Evolutionary conservation across 1,140 invertebrate genomes (phyloP).

Genomic region (Hirudo medicinalis): DNA sequence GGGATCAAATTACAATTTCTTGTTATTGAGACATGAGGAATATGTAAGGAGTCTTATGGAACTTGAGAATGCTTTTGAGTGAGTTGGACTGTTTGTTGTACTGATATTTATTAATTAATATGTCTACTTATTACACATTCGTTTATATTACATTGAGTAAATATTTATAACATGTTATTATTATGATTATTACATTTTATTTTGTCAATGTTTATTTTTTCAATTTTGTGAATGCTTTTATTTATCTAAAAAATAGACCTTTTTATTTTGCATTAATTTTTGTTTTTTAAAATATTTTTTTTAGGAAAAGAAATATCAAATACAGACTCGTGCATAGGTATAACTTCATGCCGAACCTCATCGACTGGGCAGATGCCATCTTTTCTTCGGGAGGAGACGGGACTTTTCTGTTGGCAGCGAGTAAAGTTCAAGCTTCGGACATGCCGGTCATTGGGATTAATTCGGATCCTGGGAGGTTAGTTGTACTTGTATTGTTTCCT

Average conservation of each 20-base stretch:
- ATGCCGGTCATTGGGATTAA: conserved; percentile 94
- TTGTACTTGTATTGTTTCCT: background rate
- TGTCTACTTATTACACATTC: too few relatives aligned
- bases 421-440: conserved; percentile 55
- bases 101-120: background rate
- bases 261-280: background rate
- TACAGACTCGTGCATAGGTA: conserved; percentile 65
- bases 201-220: too few relatives aligned
- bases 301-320: conserved; percentile 50
- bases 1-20: conserved; percentile 66
- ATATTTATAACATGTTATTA: too few relatives aligned
- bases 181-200: background rate
- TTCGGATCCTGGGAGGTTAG: conserved; percentile 69
- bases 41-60: conserved; percentile 58
- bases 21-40: conserved; percentile 59
- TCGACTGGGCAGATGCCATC: conserved; percentile 85
- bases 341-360: conserved; percentile 53
- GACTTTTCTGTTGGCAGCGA: conserved; percentile 86
- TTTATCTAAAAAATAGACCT: background rate
- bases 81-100: background rate
- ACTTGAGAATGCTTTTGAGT: conserved; percentile 7
- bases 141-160: too few relatives aligned
- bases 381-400: conserved; percentile 94
- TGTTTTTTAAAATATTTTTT: conserved; percentile 23
- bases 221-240: conserved; percentile 16